Evolutionary conservation across 2,888 invertebrate genomes (phyloP).

Genomic region (Drosophila infuscata): DNA sequence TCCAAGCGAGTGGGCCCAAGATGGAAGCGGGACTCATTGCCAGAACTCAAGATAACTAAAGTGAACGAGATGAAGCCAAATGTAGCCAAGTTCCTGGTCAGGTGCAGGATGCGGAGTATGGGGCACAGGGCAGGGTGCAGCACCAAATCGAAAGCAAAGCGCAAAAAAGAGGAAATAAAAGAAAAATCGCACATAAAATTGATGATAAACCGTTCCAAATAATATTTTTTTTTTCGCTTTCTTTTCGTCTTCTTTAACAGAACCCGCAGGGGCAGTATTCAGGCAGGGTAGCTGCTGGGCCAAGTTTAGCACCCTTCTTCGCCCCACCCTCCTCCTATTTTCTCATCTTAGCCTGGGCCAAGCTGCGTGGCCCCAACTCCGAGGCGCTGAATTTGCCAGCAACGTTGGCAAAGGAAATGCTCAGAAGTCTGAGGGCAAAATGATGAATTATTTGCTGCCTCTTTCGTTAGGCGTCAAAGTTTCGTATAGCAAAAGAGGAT

Average conservation of each 20-base stretch:
- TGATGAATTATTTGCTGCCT: constrained; percentile 82
- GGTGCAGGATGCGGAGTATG: constrained; percentile 20
- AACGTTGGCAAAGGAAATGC: constrained; percentile 68
- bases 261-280: constrained; percentile 42
- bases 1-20: constrained; percentile 48
- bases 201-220: constrained; percentile 82
- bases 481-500: constrained; percentile 21
- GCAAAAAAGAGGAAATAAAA: constrained; percentile 55
- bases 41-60: constrained; percentile 46
- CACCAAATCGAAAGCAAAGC: constrained; percentile 46
- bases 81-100: constrained; percentile 29
- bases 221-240: constrained; percentile 71
- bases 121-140: background rate
- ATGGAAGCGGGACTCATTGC: constrained; percentile 46
- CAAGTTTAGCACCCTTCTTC: constrained; percentile 31
- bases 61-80: constrained; percentile 6
- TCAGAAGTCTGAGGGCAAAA: constrained; percentile 75
- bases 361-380: constrained; percentile 61
- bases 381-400: constrained; percentile 51
- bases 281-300: constrained; percentile 11
- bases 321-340: background rate
- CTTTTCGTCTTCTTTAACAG: constrained; percentile 8
- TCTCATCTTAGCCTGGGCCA: constrained; percentile 38
- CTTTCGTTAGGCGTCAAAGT: constrained; percentile 81
- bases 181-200: constrained; percentile 80